Conservation (phyloP, 2,888 invertebrate species). For the Limnephilus lunatus region DNA sequence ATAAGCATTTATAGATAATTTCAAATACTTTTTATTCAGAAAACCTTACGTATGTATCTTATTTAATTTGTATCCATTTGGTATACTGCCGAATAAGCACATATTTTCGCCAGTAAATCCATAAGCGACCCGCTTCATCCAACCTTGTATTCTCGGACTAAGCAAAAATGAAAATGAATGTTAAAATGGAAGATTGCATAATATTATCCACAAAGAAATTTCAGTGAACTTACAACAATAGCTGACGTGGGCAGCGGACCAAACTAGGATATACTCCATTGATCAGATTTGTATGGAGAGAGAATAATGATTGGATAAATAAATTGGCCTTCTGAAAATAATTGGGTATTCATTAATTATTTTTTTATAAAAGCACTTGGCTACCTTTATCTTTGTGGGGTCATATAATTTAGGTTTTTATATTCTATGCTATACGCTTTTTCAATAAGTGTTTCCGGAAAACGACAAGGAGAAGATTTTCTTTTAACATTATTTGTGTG, state of each 20-base stretch:
- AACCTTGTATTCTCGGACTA: slow-evolving; percentile 10
- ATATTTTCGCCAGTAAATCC: neutral
- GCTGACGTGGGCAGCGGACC: neutral
- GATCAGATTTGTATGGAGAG: neutral
- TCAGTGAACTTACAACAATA: slow-evolving; percentile 13
- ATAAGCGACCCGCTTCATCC: neutral
- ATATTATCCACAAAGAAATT: slow-evolving; percentile 4
- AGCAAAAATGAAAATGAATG: slow-evolving; percentile 2
- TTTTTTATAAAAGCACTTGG: neutral
- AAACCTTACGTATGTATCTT: neutral
- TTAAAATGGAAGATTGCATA: slow-evolving; percentile 5
- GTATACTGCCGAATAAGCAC: neutral
- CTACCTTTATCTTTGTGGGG: neutral
- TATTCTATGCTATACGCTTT: neutral
- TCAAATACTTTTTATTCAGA: neutral
- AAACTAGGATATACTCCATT: neutral
- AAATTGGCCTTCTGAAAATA: neutral
- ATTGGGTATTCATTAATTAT: neutral
- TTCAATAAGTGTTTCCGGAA: neutral
- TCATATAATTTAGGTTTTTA: neutral
- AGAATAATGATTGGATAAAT: neutral
- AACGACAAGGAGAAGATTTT: neutral
- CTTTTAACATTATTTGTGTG: neutral
- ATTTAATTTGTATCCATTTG: neutral
- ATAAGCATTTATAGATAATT: neutral